Conservation (phyloP, 2,888 invertebrate genomes). For the Cerceris ruficornis region DNA sequence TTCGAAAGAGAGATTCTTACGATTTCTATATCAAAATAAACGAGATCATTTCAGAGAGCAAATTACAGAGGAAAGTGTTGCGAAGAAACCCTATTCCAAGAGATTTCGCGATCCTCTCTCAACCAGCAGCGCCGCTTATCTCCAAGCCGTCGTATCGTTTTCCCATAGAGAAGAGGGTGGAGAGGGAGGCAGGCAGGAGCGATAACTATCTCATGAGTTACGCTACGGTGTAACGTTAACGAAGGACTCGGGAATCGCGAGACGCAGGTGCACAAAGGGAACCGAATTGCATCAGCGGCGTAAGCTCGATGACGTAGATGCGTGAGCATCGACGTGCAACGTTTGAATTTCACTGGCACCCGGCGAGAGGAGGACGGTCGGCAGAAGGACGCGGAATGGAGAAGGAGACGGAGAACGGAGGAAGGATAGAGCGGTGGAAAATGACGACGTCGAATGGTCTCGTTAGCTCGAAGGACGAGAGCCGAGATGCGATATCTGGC, state of each 20-base stretch:
- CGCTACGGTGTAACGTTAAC: constrained; percentile 48
- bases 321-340: constrained; percentile 31
- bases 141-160: constrained; percentile 47
- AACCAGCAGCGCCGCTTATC: constrained; percentile 21
- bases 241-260: constrained; percentile 41
- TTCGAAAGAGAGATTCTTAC: too few relatives aligned
- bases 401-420: constrained; percentile 16
- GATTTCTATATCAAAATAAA: too few relatives aligned
- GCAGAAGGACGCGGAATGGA: constrained; percentile 6
- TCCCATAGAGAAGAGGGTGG: constrained; percentile 30
- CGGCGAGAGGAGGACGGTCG: neutral
- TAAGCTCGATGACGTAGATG: constrained; percentile 45
- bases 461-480: constrained; percentile 61
- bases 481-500: constrained; percentile 61
- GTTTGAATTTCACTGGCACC: constrained; percentile 36
- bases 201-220: constrained; percentile 63
- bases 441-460: constrained; percentile 62
- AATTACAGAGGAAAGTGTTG: too few relatives aligned
- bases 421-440: constrained; percentile 40
- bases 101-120: constrained; percentile 13
- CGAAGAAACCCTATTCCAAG: neutral
- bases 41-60: too few relatives aligned
- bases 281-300: constrained; percentile 50
- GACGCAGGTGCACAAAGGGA: constrained; percentile 38
- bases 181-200: constrained; percentile 3